Base-by-base conservation (phyloP, 2,888 invertebrate genomes). In the Iselma pallidipennis region DNA sequence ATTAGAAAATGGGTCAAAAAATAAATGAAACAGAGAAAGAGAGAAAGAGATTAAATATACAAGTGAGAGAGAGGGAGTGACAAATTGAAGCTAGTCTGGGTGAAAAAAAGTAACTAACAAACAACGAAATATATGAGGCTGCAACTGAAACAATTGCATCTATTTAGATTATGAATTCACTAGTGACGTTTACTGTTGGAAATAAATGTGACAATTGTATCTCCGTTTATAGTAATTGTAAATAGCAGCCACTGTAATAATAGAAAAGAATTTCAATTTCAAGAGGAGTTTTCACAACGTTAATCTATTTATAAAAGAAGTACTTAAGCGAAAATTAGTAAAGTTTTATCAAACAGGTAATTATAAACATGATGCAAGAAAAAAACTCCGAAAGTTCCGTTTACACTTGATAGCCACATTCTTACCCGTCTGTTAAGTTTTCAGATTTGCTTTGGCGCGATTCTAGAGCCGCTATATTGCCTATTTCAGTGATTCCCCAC, bases 281-380 rank as follows among this genome's bases (percentile, higher is more conserved):
- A n/a, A 45, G 21, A 1, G 2, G 12, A 23, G 12, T 45, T n/a
- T 45, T 45, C 21, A 23, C 45, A 45, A 37, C 14, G 14, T 14
- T 45, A 1, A 19, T 21, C 45, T 4, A 21, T 4, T 25, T 4
- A 25, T 25, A 25, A 4, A 25, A 25, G 3, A 25, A 25, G 25
- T 25, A 4, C 3, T 4, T 25, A 4, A 25, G 25, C 25, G 6
- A 25, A 25, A 25, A 6, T 25, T 25, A 6, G 25, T 25, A 25
- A 25, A 25, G 25, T 6, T 25, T 6, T 16, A 56, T 56, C 21
- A 21, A 49, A 25, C 57, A 57, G 52, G 58, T 58, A 58, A 58
- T 58, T 58, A 51, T 52, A 58, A 58, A 58, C 58, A 52, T 42
- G 58, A 42, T 45, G 21, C 33, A 31, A 56, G 42, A 51, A 57